A percentile compares a stretch with the other conserved stretches of the same genome.
Evolutionary conservation across 2,797 vertebrate genomes (phyloP).

Genomic region (Poeciliopsis gracilis): DNA sequence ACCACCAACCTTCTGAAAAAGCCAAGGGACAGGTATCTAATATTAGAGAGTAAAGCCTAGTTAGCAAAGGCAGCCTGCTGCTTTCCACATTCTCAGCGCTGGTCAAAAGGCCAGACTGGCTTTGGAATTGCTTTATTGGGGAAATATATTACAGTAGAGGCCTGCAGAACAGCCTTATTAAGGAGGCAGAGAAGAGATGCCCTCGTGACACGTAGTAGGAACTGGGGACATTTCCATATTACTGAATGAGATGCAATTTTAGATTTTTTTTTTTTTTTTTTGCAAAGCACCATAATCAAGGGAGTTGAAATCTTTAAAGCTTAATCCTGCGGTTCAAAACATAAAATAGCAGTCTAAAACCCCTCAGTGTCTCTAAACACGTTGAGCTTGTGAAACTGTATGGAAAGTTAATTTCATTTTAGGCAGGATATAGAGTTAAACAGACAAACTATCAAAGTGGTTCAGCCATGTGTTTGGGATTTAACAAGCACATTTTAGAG

Average conservation of each 20-base stretch:
- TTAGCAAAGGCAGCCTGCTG: constrained; percentile 81
- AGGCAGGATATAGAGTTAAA: constrained; percentile 1
- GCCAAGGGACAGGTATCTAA: constrained; percentile 86
- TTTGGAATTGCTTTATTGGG: constrained; percentile 79
- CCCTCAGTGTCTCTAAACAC: neutral
- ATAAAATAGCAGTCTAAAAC: constrained; percentile 5
- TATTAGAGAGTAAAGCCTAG: constrained; percentile 85
- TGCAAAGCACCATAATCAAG: constrained; percentile 51
- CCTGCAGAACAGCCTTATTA: constrained; percentile 82
- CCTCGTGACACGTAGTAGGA: constrained; percentile 71
- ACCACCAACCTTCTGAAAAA: constrained; percentile 70
- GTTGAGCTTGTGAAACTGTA: neutral
- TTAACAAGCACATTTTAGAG: constrained; percentile 36
- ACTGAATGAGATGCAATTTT: constrained; percentile 73
- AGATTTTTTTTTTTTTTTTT: constrained; percentile 59
- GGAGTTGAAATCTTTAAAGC: constrained; percentile 29
- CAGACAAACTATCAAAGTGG: neutral
- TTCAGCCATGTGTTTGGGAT: constrained; percentile 13
- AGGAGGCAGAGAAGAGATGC: constrained; percentile 78
- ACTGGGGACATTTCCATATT: constrained; percentile 78
- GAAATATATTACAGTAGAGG: constrained; percentile 87
- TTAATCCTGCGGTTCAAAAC: constrained; percentile 1
- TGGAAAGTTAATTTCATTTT: neutral
- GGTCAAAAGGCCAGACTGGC: constrained; percentile 75
- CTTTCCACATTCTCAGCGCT: constrained; percentile 73